Evolutionary conservation across 2,797 vertebrate genomes (phyloP).

Genomic region (Ataeniobius toweri): DNA sequence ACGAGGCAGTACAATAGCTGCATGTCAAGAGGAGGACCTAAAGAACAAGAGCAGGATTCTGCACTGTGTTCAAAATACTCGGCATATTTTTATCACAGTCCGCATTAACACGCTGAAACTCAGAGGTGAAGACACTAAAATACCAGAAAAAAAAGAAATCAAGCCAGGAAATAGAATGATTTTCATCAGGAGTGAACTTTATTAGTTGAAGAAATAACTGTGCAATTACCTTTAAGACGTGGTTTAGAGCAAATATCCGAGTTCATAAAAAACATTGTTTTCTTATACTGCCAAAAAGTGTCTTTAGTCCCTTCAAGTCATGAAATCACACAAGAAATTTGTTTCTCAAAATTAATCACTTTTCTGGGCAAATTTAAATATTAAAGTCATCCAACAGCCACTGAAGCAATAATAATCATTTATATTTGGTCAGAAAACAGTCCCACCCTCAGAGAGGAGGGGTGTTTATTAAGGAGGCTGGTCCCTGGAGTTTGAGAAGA

Average conservation of each 20-base stretch:
- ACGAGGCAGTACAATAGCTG: slow-evolving; percentile 1
- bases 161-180: slow-evolving; percentile 13
- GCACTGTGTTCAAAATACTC: background rate
- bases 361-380: slow-evolving; percentile 21
- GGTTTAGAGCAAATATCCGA: background rate
- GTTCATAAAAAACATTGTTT: slow-evolving; percentile 9
- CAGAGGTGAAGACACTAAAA: background rate
- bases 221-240: slow-evolving; percentile 21
- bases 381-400: slow-evolving; percentile 13
- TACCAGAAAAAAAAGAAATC: background rate
- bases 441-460: slow-evolving; percentile 23
- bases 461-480: slow-evolving; percentile 15
- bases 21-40: background rate
- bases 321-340: slow-evolving; percentile 1
- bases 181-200: slow-evolving; percentile 46
- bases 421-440: slow-evolving; percentile 48
- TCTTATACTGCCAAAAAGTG: slow-evolving; percentile 23
- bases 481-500: slow-evolving; percentile 40
- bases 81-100: background rate
- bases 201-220: slow-evolving; percentile 44
- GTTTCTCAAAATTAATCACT: slow-evolving; percentile 17
- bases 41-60: background rate
- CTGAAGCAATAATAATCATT: slow-evolving; percentile 12
- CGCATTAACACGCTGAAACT: background rate
- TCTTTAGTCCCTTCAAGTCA: slow-evolving; percentile 24